phyloP scores from a whole-genome alignment of 2,113 vertebrate genomes.

The Perccottus glenii region DNA sequence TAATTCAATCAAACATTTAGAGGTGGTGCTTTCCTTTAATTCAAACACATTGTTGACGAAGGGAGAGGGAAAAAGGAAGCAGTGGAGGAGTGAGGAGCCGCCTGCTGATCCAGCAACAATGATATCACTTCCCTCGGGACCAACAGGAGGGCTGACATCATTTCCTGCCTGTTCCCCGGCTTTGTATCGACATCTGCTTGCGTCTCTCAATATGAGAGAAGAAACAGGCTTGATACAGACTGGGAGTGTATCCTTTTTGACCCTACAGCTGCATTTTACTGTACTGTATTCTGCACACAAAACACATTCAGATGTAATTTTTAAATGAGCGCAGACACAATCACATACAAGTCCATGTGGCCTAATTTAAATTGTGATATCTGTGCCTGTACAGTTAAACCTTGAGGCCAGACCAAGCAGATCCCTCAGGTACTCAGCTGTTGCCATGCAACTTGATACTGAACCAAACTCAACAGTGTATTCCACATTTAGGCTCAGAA shows the following conservation, averaged over 20 bases:
- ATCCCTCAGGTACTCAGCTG: slow-evolving; percentile 47
- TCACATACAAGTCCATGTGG: too few species aligned
- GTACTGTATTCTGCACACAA: background rate
- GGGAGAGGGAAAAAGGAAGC: slow-evolving; percentile 35
- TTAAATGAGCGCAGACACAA: background rate
- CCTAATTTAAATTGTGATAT: too few species aligned
- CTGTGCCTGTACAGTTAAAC: slow-evolving; percentile 1
- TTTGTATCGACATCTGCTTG: slow-evolving; percentile 54
- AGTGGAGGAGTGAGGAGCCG: slow-evolving; percentile 24
- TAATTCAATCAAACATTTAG: background rate
- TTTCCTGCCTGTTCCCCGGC: slow-evolving; percentile 47
- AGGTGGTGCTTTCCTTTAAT: background rate
- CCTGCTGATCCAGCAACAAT: slow-evolving; percentile 61
- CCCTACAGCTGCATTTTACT: background rate
- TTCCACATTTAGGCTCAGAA: slow-evolving; percentile 38
- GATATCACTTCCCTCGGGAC: slow-evolving; percentile 68
- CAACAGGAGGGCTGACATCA: slow-evolving; percentile 57
- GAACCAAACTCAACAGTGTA: background rate
- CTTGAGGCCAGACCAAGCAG: background rate
- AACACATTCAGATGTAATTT: too few species aligned
- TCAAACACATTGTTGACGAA: slow-evolving; percentile 3
- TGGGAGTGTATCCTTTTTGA: background rate
- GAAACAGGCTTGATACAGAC: slow-evolving; percentile 23
- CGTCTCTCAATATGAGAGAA: slow-evolving; percentile 39
- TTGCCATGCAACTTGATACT: slow-evolving; percentile 23